Evolutionary conservation across 37 sponge, comb jelly and placozoan genomes (phyloP).

Genomic region (Haliclona indistincta): DNA sequence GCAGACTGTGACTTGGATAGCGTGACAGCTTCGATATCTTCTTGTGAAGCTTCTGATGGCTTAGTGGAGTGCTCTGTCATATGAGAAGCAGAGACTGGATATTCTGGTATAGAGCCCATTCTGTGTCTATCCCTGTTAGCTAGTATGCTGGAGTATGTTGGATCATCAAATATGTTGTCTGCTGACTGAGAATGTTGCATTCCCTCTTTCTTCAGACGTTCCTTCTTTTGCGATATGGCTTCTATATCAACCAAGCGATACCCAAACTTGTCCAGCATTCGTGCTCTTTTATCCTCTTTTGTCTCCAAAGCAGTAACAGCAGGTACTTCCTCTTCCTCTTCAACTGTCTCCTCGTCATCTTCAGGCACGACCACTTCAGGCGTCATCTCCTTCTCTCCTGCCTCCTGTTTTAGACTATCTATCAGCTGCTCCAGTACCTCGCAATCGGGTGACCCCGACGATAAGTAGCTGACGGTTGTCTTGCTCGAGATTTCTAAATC

Average conservation of each 20-base stretch:
- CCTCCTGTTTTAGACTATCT: neutral
- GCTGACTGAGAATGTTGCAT: neutral
- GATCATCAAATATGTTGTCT: conserved; percentile 52
- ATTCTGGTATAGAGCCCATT: too few species aligned
- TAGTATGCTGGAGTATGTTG: conserved; percentile 25
- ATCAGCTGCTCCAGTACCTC: neutral
- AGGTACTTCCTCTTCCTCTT: too few species aligned
- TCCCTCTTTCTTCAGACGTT: neutral
- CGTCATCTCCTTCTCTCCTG: neutral
- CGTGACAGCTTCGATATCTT: too few species aligned
- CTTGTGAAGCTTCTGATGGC: too few species aligned
- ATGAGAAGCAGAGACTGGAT: too few species aligned
- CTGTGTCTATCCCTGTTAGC: too few species aligned
- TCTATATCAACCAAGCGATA: too few species aligned
- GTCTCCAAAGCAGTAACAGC: neutral
- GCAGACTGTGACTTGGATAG: too few species aligned
- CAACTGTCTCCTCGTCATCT: too few species aligned
- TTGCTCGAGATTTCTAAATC: neutral
- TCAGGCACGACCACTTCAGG: too few species aligned
- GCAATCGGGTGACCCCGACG: neutral
- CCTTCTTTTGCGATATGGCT: too few species aligned
- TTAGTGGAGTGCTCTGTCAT: too few species aligned
- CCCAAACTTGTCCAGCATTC: neutral
- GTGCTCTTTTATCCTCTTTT: neutral
- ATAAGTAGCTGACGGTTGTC: neutral